Evolutionary conservation across 2,797 vertebrate species (phyloP).

Genomic region (Bovichtus diacanthus): DNA sequence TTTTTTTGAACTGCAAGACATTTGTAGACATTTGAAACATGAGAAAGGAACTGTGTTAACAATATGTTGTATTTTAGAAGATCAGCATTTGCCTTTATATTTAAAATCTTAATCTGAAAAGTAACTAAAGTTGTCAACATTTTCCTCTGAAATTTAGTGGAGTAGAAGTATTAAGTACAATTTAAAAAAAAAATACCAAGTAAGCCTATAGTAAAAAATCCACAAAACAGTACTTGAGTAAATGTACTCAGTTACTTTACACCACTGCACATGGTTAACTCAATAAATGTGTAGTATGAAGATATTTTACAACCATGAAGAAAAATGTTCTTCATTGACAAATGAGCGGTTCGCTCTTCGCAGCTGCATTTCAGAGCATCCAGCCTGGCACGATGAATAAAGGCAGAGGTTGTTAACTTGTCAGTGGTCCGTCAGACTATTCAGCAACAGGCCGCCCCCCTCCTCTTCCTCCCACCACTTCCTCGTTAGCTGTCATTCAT

Average conservation of each 20-base stretch:
- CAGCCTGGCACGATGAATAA: constrained; percentile 69
- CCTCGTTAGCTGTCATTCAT: constrained; percentile 83
- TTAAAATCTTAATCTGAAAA: neutral
- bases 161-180: neutral
- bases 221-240: neutral
- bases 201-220: neutral
- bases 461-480: constrained; percentile 40
- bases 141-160: neutral
- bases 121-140: neutral
- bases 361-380: constrained; percentile 64
- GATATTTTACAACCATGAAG: constrained; percentile 1
- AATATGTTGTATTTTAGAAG: neutral
- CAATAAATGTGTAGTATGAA: neutral
- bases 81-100: neutral
- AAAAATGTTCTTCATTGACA: constrained; percentile 15
- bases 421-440: constrained; percentile 74
- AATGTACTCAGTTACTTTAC: neutral
- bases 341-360: constrained; percentile 3
- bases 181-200: neutral
- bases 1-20: neutral
- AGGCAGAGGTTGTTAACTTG: constrained; percentile 73
- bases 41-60: too few species aligned
- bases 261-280: neutral
- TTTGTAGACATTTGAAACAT: neutral
- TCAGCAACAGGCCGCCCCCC: constrained; percentile 34